Percentiles rank a stretch among this genome's conserved stretches.
phyloP scores from a whole-genome alignment of 2,888 invertebrate genomes.

The Taenaris catops region DNA sequence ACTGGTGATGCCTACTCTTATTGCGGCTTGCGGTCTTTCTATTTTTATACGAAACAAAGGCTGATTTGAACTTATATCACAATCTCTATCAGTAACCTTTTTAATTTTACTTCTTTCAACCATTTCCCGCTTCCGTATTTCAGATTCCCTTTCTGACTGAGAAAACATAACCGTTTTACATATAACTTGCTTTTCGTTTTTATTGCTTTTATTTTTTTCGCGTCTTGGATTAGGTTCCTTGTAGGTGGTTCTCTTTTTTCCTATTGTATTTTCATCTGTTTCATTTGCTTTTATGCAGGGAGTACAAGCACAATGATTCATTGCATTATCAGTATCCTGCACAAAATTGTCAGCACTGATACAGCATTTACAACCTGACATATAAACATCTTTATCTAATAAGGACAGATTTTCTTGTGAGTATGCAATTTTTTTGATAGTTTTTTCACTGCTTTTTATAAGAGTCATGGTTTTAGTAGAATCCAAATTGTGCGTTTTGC shows the following conservation, averaged over 20 bases:
- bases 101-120: neutral
- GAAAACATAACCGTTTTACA: neutral
- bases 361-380: slow-evolving; percentile 8
- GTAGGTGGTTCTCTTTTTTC: neutral
- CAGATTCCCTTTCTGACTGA: neutral
- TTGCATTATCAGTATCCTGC: neutral
- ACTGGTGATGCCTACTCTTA: slow-evolving; percentile 28
- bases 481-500: neutral
- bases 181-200: slow-evolving; percentile 2
- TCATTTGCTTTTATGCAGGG: slow-evolving; percentile 1
- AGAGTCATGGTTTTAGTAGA: slow-evolving; percentile 17
- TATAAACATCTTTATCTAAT: neutral
- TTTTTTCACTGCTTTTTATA: slow-evolving; percentile 20
- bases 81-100: neutral
- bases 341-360: neutral
- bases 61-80: slow-evolving; percentile 13
- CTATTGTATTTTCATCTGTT: slow-evolving; percentile 7
- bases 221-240: slow-evolving; percentile 1
- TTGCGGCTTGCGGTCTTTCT: slow-evolving; percentile 32
- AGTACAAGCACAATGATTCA: slow-evolving; percentile 3
- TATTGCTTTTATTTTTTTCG: slow-evolving; percentile 1
- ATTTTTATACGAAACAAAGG: slow-evolving; percentile 39
- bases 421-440: slow-evolving; percentile 18
- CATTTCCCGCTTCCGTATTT: neutral
- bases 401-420: slow-evolving; percentile 11